Base-by-base conservation (phyloP, 2,888 invertebrate species). In the Acanthopleura granulata region DNA sequence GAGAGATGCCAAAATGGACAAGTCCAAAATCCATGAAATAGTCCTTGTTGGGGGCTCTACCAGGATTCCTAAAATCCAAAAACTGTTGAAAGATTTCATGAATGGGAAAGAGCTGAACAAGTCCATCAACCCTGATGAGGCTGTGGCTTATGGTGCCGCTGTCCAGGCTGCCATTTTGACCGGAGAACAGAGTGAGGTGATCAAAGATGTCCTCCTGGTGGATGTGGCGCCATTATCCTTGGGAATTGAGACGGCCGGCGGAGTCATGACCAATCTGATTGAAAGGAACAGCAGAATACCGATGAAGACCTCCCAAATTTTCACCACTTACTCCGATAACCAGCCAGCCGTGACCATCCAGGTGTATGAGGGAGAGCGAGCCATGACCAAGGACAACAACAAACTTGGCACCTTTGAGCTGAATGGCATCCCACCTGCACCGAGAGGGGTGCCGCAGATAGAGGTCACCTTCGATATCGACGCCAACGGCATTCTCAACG, bases 71-170 rank as follows among this genome's bases (percentile, higher is more conserved):
- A 98, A 97, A 92, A 96, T 98, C 82, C 98, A 98, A 92, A 97
- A 97, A 90, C 93, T 98, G 77, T 93, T 99, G 76, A 97, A 97
- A 72, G 88, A 88, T 25, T 88, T 86, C 72, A 86, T 86, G 86
- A 81, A 83, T 71, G 94, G 93, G 14, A 97, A 97, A 92, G 97
- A 98, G 91, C 92, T 98, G 80, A 98, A 98, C 93, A 97, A 97
- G 90, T 95, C 94, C 49, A 98, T 98, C 92, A 97, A 98, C 91
- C 98, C 98, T 18, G 98, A 98, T 91, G 98, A 98, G 92, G 98
- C 98, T 85, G 98, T 98, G 16, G 98, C 98, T 3, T 98, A 87
- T 61, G 87, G 87, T 0, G 87, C 87, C 4, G 86, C 89, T 27
- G 87, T 90, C 6, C 89, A 89, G 77, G 89, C 89, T 25, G 89